Base-by-base conservation (phyloP, 2,888 invertebrate genomes). In the Meta bourneti region DNA sequence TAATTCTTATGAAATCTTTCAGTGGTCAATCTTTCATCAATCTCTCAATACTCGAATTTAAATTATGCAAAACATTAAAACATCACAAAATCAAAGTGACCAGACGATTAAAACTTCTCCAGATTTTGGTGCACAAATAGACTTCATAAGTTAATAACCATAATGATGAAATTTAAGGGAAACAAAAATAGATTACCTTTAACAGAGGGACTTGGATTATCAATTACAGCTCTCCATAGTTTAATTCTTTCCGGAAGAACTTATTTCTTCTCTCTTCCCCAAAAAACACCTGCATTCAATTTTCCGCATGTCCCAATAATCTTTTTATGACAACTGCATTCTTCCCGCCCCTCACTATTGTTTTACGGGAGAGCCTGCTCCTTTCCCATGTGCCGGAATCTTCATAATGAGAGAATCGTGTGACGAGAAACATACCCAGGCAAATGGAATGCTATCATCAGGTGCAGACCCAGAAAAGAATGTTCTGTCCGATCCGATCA, bases 341-440 rank as follows among this genome's bases (percentile, higher is more conserved):
- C 51, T 72, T 71, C 51, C 49, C 19, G 70, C 34, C 61, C 8
- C 61, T 72, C 34, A 34, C 34, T 72, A 72, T 77, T 77, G 48
- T 49, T 34, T 77, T 77, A 34, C 11, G 16, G n/a, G 49, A 49
- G 19, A 72, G 19, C 19, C 13, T n/a, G 34, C 16, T 48, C 48
- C 49, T 9, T n/a, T 34, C 77, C 13, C 48, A 49, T 20, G 54
- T 70, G 49, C 34, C 34, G 34, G 34, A n/a, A 82, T 20, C 81
- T 51, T 11, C 7, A 20, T 86, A 90, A 90, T 90, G 85, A 86
- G 86, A 70, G 69, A 86, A 90, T 81, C 74, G 86, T 86, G 90
- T 86, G 90, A 90, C 86, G 77, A 90, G 70, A 90, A 90, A 86
- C 90, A 90, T 90, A 86, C 90, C 72, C 70, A 54, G 8, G 52